Base-by-base conservation (phyloP, 2,797 vertebrate species). In the Epinephelus malabaricus region DNA sequence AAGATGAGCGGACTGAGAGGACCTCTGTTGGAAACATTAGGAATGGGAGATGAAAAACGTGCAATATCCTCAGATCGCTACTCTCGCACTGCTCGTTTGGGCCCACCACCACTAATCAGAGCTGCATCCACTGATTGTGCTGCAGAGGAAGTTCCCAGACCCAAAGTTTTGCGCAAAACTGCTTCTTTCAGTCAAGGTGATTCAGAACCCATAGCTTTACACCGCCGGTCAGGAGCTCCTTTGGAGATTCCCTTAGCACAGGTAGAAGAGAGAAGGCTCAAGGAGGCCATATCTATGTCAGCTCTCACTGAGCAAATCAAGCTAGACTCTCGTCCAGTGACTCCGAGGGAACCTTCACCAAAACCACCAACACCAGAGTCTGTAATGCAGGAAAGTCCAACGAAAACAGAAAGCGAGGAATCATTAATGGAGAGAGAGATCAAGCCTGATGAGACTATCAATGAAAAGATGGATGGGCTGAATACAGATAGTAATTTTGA, bases 181-280 rank as follows among this genome's bases (percentile, higher is more conserved):
- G 97, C 98, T 68, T 99, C 98, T 70, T 99, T 99, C 81, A 99
- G 97, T 63, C 98, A 98, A 4, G 98, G 97, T 0, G 98, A 99
- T 3, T 92, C 96, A 0, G 98, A 99, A 77, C 97, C 98, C 1
- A 96, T 98, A 0, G 90, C 96, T 61, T 91, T 97, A 74, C 97
- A 99, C 79, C 95, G 98, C 30, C 95, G 98, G 0, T 97, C 96
- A 0, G 98, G 98, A 0, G 98, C 97, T 0, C 98, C 98, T 5
- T 85, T 99, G 12, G 98, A 99, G 93, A 99, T 99, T 77, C 98
- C 98, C 0, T 46, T 98, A 84, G 96, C 97, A 21, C 95, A 95
- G 27, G 81, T 97, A 14, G 97, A 97, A 80, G 94, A 97, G 66
- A 94, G 97, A 58, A 91, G 88, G 34, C 94, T 99, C 1, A 97